These are phyloP conservation scores for Hydroisotoma schaefferi DNA, from an alignment of 2,888 invertebrate species.

Conservation along the genomic window DNA sequence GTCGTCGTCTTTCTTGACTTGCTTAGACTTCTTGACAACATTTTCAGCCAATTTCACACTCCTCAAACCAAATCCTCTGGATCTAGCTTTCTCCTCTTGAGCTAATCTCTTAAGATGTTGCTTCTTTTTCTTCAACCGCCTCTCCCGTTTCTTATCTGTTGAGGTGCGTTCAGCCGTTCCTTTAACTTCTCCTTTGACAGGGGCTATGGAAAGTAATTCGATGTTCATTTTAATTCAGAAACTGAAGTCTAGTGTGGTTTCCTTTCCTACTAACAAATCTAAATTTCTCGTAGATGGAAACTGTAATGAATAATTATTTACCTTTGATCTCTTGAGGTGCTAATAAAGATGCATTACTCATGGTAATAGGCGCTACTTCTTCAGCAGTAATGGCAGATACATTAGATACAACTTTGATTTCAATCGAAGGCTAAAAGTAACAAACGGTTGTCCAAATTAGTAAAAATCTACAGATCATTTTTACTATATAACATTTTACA, in stretches of 20 bases:
- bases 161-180: slow-evolving; percentile 75
- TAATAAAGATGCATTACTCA: slow-evolving; percentile 75
- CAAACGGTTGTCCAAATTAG: no score
- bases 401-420: slow-evolving; percentile 85
- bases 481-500: no score
- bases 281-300: neutral
- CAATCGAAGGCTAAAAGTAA: slow-evolving; percentile 65
- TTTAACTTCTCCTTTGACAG: slow-evolving; percentile 57
- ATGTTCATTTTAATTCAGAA: slow-evolving; percentile 9
- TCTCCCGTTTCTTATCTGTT: slow-evolving; percentile 83
- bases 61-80: slow-evolving; percentile 51
- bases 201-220: slow-evolving; percentile 50
- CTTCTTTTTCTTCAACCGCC: slow-evolving; percentile 80
- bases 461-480: no score
- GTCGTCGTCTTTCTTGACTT: slow-evolving; percentile 64
- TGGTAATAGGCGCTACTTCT: slow-evolving; percentile 88
- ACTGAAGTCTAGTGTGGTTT: neutral
- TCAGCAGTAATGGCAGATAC: slow-evolving; percentile 88
- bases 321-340: slow-evolving; percentile 89
- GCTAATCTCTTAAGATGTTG: slow-evolving; percentile 56
- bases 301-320: slow-evolving; percentile 51
- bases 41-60: slow-evolving; percentile 50
- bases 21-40: slow-evolving; percentile 60
- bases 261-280: no score
- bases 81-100: slow-evolving; percentile 56